Conservation (phyloP, 1,140 invertebrate genomes). For the Drosophila arawakana region DNA sequence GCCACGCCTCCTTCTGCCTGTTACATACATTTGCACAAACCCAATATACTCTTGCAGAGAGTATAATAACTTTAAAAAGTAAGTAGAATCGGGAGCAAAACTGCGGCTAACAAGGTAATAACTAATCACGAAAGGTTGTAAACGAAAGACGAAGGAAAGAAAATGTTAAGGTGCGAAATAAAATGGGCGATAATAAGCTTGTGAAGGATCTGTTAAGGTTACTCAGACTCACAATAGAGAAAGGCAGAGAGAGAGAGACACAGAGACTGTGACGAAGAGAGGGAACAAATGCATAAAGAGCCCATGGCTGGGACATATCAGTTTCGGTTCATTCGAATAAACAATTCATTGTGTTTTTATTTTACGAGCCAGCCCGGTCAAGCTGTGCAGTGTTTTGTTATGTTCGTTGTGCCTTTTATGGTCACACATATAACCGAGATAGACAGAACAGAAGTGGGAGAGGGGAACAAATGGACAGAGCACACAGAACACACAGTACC, state of each 20-base stretch:
- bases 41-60: too few relatives aligned
- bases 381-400: constrained; percentile 17
- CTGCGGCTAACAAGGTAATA: not conserved
- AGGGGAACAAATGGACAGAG: not conserved
- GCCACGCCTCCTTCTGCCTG: too few relatives aligned
- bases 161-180: constrained; percentile 3
- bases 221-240: not conserved
- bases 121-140: not conserved
- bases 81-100: not conserved
- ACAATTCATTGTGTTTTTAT: constrained; percentile 45
- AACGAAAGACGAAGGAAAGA: not conserved
- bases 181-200: constrained; percentile 21
- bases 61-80: not conserved
- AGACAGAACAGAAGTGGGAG: not conserved
- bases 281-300: constrained; percentile 3
- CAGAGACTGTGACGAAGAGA: not conserved
- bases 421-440: not conserved
- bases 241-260: not conserved
- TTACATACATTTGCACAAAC: too few relatives aligned
- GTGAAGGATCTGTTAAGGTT: not conserved
- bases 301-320: constrained; percentile 24
- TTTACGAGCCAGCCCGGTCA: constrained; percentile 44
- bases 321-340: constrained; percentile 35
- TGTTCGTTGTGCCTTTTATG: constrained; percentile 52
- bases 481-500: constrained; percentile 10